Conservation (phyloP, 2,113 vertebrate genomes). For the Pipa parva region DNA sequence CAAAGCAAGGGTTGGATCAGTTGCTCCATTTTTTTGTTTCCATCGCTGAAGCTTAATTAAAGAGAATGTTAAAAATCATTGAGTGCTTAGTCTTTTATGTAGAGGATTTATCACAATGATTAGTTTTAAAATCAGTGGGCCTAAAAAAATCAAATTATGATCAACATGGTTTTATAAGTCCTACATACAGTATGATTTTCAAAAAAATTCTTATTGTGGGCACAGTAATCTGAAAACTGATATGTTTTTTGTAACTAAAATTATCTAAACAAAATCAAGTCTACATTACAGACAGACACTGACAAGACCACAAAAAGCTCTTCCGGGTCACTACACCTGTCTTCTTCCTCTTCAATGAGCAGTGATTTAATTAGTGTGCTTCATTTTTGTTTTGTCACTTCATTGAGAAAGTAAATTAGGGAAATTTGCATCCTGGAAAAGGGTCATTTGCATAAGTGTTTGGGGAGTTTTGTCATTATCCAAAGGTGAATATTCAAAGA, state of each 20-base stretch:
- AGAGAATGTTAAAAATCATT: no score
- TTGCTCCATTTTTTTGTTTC: no score
- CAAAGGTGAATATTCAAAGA: conserved; percentile 50
- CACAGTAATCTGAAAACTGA: no score
- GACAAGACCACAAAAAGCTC: not conserved
- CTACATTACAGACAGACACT: not conserved
- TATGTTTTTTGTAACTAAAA: not conserved
- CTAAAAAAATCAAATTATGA: no score
- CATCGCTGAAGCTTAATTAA: no score
- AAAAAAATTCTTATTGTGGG: no score
- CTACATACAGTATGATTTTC: no score
- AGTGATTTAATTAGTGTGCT: conserved; percentile 52
- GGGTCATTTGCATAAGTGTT: conserved; percentile 60
- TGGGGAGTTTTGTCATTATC: conserved; percentile 53
- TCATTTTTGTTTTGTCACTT: conserved; percentile 50
- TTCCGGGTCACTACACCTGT: conserved; percentile 33
- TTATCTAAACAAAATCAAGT: not conserved
- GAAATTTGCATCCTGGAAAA: conserved; percentile 58
- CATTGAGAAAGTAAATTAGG: conserved; percentile 58
- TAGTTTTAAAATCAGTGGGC: no score
- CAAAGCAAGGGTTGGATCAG: no score
- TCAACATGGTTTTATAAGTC: no score
- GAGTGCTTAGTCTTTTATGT: no score
- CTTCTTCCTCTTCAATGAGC: conserved; percentile 51
- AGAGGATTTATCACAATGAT: no score